Evolutionary conservation across 2,888 invertebrate genomes (phyloP).

Genomic region (Octonoba sinensis): DNA sequence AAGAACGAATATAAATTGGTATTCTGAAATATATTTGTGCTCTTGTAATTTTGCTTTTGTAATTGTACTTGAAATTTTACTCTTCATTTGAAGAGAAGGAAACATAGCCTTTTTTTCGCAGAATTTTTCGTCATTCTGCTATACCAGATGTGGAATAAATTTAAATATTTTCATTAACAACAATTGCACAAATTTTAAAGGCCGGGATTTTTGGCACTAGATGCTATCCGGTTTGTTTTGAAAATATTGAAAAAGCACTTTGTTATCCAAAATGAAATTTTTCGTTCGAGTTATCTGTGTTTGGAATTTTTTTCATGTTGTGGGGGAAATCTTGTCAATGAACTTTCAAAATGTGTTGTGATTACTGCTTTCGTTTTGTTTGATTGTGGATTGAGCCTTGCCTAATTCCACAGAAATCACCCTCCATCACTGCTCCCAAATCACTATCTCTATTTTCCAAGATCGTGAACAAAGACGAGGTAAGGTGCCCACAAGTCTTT

Average conservation of each 20-base stretch:
- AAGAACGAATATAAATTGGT: too few relatives aligned
- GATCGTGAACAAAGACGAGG: constrained; percentile 45
- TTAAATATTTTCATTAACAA: not conserved
- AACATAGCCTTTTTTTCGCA: too few relatives aligned
- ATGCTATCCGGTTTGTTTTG: not conserved
- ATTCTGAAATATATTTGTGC: too few relatives aligned
- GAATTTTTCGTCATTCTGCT: too few relatives aligned
- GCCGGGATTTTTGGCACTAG: not conserved
- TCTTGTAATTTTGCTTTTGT: too few relatives aligned
- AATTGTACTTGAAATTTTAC: too few relatives aligned
- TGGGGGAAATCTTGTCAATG: too few relatives aligned
- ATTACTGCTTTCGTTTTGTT: too few relatives aligned
- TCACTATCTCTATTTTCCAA: constrained; percentile 44
- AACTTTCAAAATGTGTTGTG: not conserved
- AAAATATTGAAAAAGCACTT: not conserved
- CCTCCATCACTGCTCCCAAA: constrained; percentile 41
- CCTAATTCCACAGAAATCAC: constrained; percentile 55
- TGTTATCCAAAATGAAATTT: not conserved
- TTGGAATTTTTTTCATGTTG: too few relatives aligned
- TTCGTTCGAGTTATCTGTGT: not conserved
- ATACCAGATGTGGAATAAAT: too few relatives aligned
- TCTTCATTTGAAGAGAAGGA: too few relatives aligned
- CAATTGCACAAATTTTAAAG: not conserved
- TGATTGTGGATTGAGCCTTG: not conserved
- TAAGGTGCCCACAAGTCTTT: constrained; percentile 31